A percentile compares a stretch with the other conserved stretches of the same genome.
Evolutionary conservation across 1,140 invertebrate species (phyloP).

Genomic region (Gonioctena quinquepunctata): DNA sequence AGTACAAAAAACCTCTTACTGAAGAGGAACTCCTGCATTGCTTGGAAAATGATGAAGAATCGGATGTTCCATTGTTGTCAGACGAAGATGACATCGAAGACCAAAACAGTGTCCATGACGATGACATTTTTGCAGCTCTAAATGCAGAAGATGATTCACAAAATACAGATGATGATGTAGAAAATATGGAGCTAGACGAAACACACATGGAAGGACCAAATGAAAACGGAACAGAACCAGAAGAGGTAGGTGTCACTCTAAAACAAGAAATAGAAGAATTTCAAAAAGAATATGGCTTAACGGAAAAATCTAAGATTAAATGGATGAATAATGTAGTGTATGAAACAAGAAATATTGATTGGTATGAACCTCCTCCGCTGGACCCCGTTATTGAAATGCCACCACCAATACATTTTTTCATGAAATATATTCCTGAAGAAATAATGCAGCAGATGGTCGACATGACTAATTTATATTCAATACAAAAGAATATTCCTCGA

Average conservation of each 20-base stretch:
- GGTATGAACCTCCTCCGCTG: neutral
- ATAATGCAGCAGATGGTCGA: conserved; percentile 19
- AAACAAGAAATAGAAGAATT: conserved; percentile 4
- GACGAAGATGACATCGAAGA: neutral
- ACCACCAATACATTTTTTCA: conserved; percentile 8
- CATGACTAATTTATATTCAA: conserved; percentile 26
- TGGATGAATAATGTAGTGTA: conserved; percentile 12
- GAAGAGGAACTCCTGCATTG: neutral
- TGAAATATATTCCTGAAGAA: conserved; percentile 19
- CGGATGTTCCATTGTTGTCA: neutral
- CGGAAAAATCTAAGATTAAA: conserved; percentile 8
- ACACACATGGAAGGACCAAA: neutral
- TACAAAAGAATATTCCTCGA: conserved; percentile 10
- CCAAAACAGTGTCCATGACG: neutral
- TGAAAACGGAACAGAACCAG: neutral
- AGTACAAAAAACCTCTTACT: conserved; percentile 8
- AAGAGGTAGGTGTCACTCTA: neutral
- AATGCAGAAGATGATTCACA: neutral
- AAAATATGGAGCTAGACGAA: neutral
- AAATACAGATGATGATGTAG: conserved; percentile 1
- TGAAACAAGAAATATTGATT: conserved; percentile 6
- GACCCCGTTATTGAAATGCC: neutral
- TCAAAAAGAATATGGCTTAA: conserved; percentile 7
- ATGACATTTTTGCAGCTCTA: neutral
- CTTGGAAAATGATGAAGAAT: neutral